Conservation (phyloP, 1,140 invertebrate genomes). For the Orchesella cincta region DNA sequence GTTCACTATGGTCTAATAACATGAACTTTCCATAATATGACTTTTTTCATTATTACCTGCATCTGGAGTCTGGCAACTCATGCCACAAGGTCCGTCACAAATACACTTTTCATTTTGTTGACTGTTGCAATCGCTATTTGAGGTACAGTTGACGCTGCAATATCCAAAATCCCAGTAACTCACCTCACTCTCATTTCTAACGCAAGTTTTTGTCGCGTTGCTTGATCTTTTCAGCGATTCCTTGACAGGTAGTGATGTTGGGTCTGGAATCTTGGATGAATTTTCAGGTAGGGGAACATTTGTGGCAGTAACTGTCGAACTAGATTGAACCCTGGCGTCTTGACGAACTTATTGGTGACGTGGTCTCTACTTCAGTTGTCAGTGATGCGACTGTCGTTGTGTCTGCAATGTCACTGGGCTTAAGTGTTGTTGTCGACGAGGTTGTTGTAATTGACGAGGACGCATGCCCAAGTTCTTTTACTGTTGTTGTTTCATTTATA, state of each 20-base stretch:
- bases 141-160: neutral
- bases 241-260: too few relatives aligned
- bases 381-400: neutral
- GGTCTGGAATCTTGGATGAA: too few relatives aligned
- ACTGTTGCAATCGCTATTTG: neutral
- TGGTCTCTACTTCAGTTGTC: neutral
- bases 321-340: too few relatives aligned
- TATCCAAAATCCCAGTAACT: constrained; percentile 14
- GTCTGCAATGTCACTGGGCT: neutral
- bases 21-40: too few relatives aligned
- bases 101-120: constrained; percentile 9
- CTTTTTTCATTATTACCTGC: too few relatives aligned
- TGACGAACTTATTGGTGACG: neutral
- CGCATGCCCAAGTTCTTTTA: neutral
- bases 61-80: neutral
- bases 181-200: neutral
- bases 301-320: too few relatives aligned
- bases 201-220: neutral
- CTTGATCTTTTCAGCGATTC: too few relatives aligned
- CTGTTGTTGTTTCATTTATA: neutral
- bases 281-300: too few relatives aligned
- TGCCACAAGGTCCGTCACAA: constrained; percentile 13
- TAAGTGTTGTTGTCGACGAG: neutral
- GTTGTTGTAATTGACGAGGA: neutral
- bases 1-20: neutral